These are phyloP conservation scores for Chymomyza caudatula DNA, from an alignment of 2,888 invertebrate species.

Conservation along the genomic window DNA sequence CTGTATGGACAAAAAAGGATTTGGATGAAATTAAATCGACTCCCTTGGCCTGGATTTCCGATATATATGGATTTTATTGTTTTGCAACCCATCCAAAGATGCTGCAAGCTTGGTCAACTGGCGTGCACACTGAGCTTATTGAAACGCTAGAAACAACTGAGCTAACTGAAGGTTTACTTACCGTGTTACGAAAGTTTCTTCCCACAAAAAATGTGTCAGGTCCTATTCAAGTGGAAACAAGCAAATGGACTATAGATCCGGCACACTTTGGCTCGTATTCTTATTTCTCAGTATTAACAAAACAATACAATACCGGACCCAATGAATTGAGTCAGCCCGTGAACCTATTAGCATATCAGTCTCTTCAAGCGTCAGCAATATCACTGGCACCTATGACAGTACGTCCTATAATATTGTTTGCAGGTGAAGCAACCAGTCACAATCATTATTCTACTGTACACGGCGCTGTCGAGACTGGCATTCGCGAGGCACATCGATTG, in stretches of 20 bases:
- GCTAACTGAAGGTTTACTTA: conserved; percentile 51
- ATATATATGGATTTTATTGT: conserved; percentile 83
- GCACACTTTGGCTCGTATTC: conserved; percentile 83
- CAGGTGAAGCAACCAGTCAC: conserved; percentile 83
- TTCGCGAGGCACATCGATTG: conserved; percentile 83
- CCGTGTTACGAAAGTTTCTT: conserved; percentile 61
- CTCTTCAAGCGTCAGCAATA: neutral
- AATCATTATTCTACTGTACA: conserved; percentile 83
- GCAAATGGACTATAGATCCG: conserved; percentile 82
- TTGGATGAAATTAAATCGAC: conserved; percentile 34
- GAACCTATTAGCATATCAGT: conserved; percentile 38
- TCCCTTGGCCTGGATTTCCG: conserved; percentile 80
- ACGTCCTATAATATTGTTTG: conserved; percentile 81
- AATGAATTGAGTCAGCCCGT: conserved; percentile 79
- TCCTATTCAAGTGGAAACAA: conserved; percentile 74
- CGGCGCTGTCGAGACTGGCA: conserved; percentile 85
- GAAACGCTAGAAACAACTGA: conserved; percentile 80
- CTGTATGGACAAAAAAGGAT: conserved; percentile 80
- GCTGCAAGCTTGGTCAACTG: conserved; percentile 83
- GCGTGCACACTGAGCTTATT: conserved; percentile 80
- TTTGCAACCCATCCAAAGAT: conserved; percentile 81
- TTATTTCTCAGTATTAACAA: conserved; percentile 80
- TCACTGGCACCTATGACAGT: conserved; percentile 32
- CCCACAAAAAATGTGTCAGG: conserved; percentile 44
- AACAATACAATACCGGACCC: conserved; percentile 79